phyloP scores from a whole-genome alignment of 2,113 vertebrate species.

The Nyctereutes procyonoides region DNA sequence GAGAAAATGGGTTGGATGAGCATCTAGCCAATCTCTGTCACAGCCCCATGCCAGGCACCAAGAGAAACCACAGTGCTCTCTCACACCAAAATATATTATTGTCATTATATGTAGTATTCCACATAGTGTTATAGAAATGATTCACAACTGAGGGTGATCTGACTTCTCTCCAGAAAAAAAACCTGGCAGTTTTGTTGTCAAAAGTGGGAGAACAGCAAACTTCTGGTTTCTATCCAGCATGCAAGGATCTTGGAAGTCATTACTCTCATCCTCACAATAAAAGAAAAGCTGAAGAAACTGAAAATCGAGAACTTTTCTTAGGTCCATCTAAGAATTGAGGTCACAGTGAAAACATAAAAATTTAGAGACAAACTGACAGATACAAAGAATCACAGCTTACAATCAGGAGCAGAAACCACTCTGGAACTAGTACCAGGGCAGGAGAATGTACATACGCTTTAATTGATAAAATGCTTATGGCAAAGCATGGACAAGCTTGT shows the following conservation, averaged over 20 bases:
- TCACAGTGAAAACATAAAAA: background rate
- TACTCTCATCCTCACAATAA: background rate
- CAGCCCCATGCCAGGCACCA: background rate
- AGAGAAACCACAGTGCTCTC: background rate
- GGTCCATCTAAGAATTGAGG: background rate
- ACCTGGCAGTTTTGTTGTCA: background rate
- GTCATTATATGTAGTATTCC: background rate
- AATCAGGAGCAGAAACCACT: background rate
- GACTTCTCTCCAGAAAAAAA: background rate
- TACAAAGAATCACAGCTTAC: background rate
- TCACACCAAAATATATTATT: background rate
- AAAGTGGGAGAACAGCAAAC: background rate
- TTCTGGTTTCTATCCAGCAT: background rate
- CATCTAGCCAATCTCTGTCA: background rate
- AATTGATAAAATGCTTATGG: background rate
- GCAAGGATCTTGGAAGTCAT: background rate
- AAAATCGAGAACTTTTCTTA: conserved; percentile 14
- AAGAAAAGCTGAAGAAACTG: background rate
- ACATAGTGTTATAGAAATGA: background rate
- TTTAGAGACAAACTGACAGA: background rate
- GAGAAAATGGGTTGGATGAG: background rate
- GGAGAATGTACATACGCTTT: background rate
- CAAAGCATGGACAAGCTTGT: background rate
- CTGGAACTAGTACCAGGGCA: background rate
- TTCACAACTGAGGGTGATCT: background rate